These are phyloP conservation scores for Chymomyza costata DNA, from an alignment of 1,140 invertebrate species.

Conservation along the genomic window DNA sequence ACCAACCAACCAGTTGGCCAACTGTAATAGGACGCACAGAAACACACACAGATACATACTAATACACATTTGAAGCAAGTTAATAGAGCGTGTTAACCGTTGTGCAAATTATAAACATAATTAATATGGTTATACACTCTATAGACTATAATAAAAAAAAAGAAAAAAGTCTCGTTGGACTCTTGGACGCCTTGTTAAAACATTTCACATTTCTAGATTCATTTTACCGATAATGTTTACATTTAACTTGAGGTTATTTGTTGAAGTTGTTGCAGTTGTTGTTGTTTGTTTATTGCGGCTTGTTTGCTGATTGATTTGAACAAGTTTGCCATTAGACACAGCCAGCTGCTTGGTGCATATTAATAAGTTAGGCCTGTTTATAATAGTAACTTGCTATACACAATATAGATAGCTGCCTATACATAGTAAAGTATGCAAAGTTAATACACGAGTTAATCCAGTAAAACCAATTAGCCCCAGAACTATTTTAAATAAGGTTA, in stretches of 20 bases:
- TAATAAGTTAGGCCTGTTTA: too few species aligned
- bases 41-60: not conserved
- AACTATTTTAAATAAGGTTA: too few species aligned
- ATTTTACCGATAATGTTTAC: conserved; percentile 66
- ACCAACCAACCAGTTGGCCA: conserved; percentile 10
- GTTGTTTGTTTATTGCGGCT: conserved; percentile 36
- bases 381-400: too few species aligned
- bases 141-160: conserved; percentile 45
- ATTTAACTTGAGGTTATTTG: conserved; percentile 52
- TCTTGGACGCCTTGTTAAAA: conserved; percentile 8
- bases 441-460: too few species aligned
- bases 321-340: conserved; percentile 61
- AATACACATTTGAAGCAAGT: conserved; percentile 31
- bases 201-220: conserved; percentile 43
- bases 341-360: too few species aligned
- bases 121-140: conserved; percentile 43
- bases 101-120: conserved; percentile 73
- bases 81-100: conserved; percentile 74
- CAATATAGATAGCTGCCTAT: too few species aligned
- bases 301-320: conserved; percentile 70
- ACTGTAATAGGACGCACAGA: not conserved
- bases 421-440: too few species aligned
- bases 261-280: conserved; percentile 18
- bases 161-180: conserved; percentile 2
- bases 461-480: too few species aligned